phyloP scores from a whole-genome alignment of 2,113 vertebrate species.

The Nasalis larvatus region DNA sequence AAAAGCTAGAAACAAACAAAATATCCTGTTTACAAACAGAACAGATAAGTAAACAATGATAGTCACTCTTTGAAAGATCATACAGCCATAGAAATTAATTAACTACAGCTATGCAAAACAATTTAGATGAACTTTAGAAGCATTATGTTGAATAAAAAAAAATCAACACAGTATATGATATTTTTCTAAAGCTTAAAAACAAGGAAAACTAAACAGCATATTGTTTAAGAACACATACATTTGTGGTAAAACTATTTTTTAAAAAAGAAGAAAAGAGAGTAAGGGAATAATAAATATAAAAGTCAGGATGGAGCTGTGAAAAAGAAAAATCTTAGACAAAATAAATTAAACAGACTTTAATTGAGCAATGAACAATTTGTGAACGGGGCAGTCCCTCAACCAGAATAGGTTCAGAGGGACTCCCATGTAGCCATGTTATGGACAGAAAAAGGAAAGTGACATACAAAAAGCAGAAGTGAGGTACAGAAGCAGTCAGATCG shows the following conservation, averaged over 20 bases:
- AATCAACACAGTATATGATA: neutral
- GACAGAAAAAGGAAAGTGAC: no score
- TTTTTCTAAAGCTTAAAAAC: slow-evolving; percentile 52
- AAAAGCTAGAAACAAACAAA: neutral
- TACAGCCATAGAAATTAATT: neutral
- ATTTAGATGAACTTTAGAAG: neutral
- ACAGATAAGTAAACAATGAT: neutral
- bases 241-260: slow-evolving; percentile 2
- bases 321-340: no score
- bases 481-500: no score
- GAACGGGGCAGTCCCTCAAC: no score
- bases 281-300: neutral
- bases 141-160: neutral
- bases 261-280: neutral
- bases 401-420: no score
- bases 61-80: neutral
- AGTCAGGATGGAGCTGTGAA: neutral
- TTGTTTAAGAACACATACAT: slow-evolving; percentile 35
- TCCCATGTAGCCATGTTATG: no score
- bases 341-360: no score
- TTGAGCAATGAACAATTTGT: no score
- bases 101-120: neutral
- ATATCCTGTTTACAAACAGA: neutral
- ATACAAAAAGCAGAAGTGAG: no score
- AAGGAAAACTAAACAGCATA: slow-evolving; percentile 50